These are phyloP conservation scores for Kryphioiulus occultus DNA, from an alignment of 2,888 invertebrate species.

Conservation along the genomic window DNA sequence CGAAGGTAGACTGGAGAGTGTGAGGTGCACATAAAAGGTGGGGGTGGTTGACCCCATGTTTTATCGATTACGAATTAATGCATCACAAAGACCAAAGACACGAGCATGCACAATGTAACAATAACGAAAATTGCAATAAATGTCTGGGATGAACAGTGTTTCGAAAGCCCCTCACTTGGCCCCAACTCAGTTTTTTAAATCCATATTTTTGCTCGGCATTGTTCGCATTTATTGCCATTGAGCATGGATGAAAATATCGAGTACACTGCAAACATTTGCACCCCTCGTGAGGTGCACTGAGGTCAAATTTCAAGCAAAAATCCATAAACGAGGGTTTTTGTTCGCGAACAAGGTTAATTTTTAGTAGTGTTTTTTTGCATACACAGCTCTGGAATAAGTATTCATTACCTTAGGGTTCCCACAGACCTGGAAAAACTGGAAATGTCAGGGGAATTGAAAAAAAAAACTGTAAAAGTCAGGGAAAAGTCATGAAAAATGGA, in stretches of 20 bases:
- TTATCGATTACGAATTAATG: constrained; percentile 4
- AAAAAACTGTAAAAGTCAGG: no score
- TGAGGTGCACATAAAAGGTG: not conserved
- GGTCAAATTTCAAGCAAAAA: not conserved
- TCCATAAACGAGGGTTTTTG: not conserved
- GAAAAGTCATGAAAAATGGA: no score
- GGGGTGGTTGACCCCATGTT: not conserved
- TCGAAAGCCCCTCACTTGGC: not conserved
- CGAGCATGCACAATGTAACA: not conserved
- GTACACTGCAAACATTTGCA: not conserved
- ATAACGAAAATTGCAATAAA: not conserved
- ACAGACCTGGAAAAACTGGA: no score
- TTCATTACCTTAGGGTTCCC: no score
- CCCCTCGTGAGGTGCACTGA: not conserved
- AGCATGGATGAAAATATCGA: not conserved
- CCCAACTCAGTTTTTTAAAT: not conserved
- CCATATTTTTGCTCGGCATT: not conserved
- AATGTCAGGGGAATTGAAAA: no score
- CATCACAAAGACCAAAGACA: not conserved
- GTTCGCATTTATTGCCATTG: not conserved
- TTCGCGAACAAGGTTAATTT: not conserved
- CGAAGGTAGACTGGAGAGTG: not conserved
- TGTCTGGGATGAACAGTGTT: not conserved
- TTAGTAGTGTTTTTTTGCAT: no score
- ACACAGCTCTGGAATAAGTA: no score